Evolutionary conservation across 2,113 vertebrate genomes (phyloP), one percentile per base, ranked within the genome.

Genomic region (Datnioides undecimradiatus): DNA sequence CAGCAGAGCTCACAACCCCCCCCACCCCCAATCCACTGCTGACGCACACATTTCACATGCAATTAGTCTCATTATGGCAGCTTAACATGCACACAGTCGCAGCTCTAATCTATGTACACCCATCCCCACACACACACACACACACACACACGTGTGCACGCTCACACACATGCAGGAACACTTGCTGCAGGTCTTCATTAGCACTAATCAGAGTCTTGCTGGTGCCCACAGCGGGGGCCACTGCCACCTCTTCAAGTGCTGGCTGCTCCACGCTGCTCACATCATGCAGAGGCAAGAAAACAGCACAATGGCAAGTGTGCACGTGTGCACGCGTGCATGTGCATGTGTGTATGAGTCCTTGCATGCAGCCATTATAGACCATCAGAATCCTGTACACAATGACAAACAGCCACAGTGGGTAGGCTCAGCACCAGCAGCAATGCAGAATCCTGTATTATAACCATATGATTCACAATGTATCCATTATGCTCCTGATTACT

Each of bases 101-200:
- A 17, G 9, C 57, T 75, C n/a, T 90, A 79, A 86, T 84, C 73
- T 64, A 67, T 64, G 72, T n/a, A 49, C 68, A 49, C 66, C 64
- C 57, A n/a, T n/a, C n/a, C n/a, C n/a, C n/a, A n/a, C n/a, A n/a
- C n/a, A n/a, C n/a, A n/a, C n/a, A n/a, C n/a, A n/a, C n/a, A n/a
- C n/a, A n/a, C n/a, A n/a, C n/a, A n/a, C n/a, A n/a, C n/a, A n/a
- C n/a, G n/a, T 64, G 64, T 64, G 72, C 19, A 49, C 68, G 45
- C 66, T 59, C 57, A 46, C 81, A 41, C 60, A 45, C 21, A 52
- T 23, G 33, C 79, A 62, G 4, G n/a, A 51, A 60, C 64, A 64
- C 83, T 68, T 71, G 64, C 80, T 49, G 72, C 54, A 71, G 76
- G 52, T 87, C 81, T 81, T 91, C 83, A 91, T 90, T 91, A 88